Base-by-base conservation (phyloP, 2,888 invertebrate genomes). In the Philereme vetulata region DNA sequence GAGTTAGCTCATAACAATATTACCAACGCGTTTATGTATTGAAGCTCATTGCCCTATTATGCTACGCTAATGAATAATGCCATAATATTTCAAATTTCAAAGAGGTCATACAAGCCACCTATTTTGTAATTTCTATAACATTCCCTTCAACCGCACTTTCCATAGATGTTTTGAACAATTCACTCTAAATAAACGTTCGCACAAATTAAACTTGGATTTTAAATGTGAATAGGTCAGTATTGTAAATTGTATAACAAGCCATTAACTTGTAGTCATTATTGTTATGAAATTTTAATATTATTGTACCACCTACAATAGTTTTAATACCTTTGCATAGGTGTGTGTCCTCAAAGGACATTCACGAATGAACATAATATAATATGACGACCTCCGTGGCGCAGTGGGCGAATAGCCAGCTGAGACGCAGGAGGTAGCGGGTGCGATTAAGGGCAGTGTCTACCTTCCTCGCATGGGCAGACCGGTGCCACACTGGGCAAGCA, bases 81-180 rank as follows among this genome's bases (percentile, higher is more conserved):
- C 74, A 77, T 80, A 78, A 82, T 79, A 72, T 73, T 76, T 68
- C 65, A 66, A 72, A 72, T 72, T 74, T 68, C 65, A 66, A 72
- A 67, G 75, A 72, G 63, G 48, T 67, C 75, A 43, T 67, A 75
- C 66, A 78, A 80, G 40, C 8, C 34, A 21, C 40, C 57, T 56
- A 67, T 74, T 77, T 63, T 64, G 60, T 68, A 70, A 74, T 68
- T 71, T 72, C 43, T 69, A 59, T 66, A 67, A 67, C 65, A 21
- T 21, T 21, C 21, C 21, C 21, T 21, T 21, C 21, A 21, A 21
- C 21, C 21, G 21, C 21, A 21, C 21, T 21, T 21, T 21, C 21
- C 21, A 21, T 21, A 21, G 21, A 21, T 21, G 21, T 21, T 21
- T 21, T 21, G 21, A 21, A 21, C 21, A 21, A 21, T 21, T 21